Evolutionary conservation across 2,113 vertebrate species (phyloP), one percentile per base, ranked within the genome.

Genomic region (Odobenus rosmarus): DNA sequence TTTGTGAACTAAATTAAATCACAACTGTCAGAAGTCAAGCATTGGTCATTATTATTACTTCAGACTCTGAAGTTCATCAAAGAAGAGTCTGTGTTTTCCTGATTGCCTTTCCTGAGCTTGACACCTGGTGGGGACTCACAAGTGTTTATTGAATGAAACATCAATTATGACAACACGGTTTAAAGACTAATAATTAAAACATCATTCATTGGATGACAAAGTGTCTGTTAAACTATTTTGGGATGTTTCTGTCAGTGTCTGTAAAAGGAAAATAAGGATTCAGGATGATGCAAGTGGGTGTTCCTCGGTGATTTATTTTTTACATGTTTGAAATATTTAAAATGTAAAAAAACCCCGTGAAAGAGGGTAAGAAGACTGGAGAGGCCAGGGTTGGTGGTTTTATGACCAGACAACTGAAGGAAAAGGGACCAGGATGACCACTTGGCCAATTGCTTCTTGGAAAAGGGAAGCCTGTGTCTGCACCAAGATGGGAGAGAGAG

Each of bases 141-240:
- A 62, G 39, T 82, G 53, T 85, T 86, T 86, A 82, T 55, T 24
- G 42, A 95, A 88, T 89, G 62, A 93, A 96, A 67, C 5, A 21
- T 69, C 36, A 72, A n/a, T 49, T 18, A 5, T 49, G 53, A 67
- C 55, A 94, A 64, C n/a, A 10, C 61, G 72, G 77, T 88, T 96
- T 87, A 85, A 91, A 88, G 31, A 77, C 26, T 61, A 69, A 80
- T 62, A 59, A 51, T 59, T 28, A 91, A 82, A 91, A 67, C 59
- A 61, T 88, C 33, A 31, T 64, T 79, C 80, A 64, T 62, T 90
- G 67, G 96, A 64, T 81, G 39, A 3, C 13, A 33, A 59, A 59
- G 21, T 46, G 72, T 95, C 71, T 64, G 84, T 7, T 59, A 26
- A 91, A 81, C 33, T 57, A 39, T 61, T 86, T 64, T 79, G 61